These are phyloP conservation scores for Fragum whitleyi DNA, from an alignment of 2,888 invertebrate genomes.

Conservation along the genomic window DNA sequence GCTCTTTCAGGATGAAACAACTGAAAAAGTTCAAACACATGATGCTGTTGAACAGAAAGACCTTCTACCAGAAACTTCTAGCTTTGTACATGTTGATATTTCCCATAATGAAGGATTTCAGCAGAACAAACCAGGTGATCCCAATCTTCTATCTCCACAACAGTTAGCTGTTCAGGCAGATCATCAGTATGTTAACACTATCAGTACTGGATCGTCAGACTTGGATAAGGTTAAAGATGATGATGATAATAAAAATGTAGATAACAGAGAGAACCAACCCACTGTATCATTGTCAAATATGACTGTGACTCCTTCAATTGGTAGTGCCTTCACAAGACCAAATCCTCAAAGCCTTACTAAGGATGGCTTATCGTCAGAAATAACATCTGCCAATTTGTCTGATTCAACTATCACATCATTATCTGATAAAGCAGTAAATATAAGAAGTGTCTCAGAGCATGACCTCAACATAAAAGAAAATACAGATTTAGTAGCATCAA, in stretches of 20 bases:
- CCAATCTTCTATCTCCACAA: slow-evolving; percentile 43
- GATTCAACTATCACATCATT: background rate
- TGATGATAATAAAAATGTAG: background rate
- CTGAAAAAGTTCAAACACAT: background rate
- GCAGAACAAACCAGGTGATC: background rate
- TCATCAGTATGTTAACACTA: slow-evolving; percentile 56
- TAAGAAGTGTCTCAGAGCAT: background rate
- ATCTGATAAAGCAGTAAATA: background rate
- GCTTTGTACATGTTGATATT: background rate
- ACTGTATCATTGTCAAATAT: slow-evolving; percentile 21
- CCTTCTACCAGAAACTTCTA: background rate
- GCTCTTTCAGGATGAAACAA: slow-evolving; percentile 29
- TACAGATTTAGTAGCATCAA: too few species aligned
- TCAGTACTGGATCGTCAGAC: background rate
- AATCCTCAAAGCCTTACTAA: background rate
- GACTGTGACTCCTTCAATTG: slow-evolving; percentile 46
- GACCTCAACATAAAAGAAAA: too few species aligned
- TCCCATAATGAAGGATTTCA: background rate
- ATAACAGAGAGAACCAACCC: background rate
- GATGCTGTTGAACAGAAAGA: too few species aligned
- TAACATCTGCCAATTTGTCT: background rate
- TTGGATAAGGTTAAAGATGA: background rate
- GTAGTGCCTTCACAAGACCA: slow-evolving; percentile 46
- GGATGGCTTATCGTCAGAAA: background rate
- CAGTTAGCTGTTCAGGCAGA: slow-evolving; percentile 60